A percentile compares a stretch with the other conserved stretches of the same genome.
Evolutionary conservation across 2,113 vertebrate genomes (phyloP).

Genomic region (Thunnus maccoyii): DNA sequence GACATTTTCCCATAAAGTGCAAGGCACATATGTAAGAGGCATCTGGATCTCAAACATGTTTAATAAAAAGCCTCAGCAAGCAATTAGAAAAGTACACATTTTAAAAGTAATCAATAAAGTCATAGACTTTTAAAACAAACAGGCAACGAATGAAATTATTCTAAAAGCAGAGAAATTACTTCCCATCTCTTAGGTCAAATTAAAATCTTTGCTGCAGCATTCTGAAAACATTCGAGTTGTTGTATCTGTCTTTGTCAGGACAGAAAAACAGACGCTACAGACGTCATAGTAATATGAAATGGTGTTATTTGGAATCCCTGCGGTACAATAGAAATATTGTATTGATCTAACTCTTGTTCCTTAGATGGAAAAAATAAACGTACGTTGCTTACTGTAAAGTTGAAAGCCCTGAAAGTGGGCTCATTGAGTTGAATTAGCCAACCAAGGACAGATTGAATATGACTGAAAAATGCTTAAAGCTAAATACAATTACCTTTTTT

Average conservation of each 20-base stretch:
- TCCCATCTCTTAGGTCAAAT: too few relatives aligned
- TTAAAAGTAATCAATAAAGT: background rate
- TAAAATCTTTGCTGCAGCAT: too few relatives aligned
- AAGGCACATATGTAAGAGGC: slow-evolving; percentile 9
- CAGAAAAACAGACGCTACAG: background rate
- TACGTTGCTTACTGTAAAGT: background rate
- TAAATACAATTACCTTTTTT: background rate
- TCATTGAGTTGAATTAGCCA: background rate
- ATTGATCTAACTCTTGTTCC: too few relatives aligned
- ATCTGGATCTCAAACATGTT: slow-evolving; percentile 18
- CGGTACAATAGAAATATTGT: too few relatives aligned
- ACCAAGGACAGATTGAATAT: background rate
- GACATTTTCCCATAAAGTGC: background rate
- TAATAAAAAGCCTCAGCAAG: background rate
- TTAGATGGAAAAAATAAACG: too few relatives aligned
- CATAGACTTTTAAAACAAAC: too few relatives aligned
- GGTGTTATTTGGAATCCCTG: too few relatives aligned
- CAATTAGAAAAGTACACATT: slow-evolving; percentile 19
- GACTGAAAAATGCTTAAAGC: background rate
- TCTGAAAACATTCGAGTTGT: too few relatives aligned
- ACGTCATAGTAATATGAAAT: background rate
- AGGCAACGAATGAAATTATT: too few relatives aligned
- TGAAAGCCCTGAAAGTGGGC: background rate
- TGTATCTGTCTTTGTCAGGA: too few relatives aligned
- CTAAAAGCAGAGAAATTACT: too few relatives aligned